A percentile compares a stretch with the other conserved stretches of the same genome.
These are phyloP conservation scores for Drosophila cyrtoloma DNA, from an alignment of 2,888 invertebrate genomes.

Conservation along the genomic window DNA sequence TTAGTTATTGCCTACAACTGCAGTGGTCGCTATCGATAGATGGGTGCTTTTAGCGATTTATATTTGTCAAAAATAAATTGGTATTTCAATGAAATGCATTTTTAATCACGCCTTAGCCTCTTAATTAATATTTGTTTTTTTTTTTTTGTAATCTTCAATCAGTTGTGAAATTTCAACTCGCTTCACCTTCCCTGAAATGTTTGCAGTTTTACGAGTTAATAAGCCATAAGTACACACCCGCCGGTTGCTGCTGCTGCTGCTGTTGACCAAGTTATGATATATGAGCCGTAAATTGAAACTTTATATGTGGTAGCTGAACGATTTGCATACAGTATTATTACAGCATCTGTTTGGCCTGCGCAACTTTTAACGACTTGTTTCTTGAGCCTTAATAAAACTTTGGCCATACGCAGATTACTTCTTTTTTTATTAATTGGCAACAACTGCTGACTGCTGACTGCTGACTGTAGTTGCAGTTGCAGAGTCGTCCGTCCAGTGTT, in stretches of 20 bases:
- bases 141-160: conserved; percentile 12
- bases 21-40: not conserved
- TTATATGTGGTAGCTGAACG: conserved; percentile 68
- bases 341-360: conserved; percentile 66
- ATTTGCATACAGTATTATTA: conserved; percentile 79
- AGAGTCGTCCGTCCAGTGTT: conserved; percentile 24
- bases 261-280: conserved; percentile 75
- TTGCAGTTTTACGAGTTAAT: conserved; percentile 71
- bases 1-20: conserved; percentile 1
- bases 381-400: conserved; percentile 57
- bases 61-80: not conserved
- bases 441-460: conserved; percentile 35
- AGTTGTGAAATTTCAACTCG: conserved; percentile 32
- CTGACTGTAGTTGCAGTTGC: conserved; percentile 16
- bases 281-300: conserved; percentile 78
- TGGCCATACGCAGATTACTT: conserved; percentile 33
- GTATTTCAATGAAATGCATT: not conserved
- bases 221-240: conserved; percentile 59
- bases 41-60: not conserved
- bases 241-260: conserved; percentile 2
- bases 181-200: conserved; percentile 27
- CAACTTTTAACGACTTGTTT: conserved; percentile 68
- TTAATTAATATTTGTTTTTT: not conserved
- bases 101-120: not conserved
- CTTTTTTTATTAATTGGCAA: conserved; percentile 67